A percentile compares a stretch with the other conserved stretches of the same genome.
Conservation (phyloP, 2,888 invertebrate genomes). For the Prionchulus punctatus region DNA sequence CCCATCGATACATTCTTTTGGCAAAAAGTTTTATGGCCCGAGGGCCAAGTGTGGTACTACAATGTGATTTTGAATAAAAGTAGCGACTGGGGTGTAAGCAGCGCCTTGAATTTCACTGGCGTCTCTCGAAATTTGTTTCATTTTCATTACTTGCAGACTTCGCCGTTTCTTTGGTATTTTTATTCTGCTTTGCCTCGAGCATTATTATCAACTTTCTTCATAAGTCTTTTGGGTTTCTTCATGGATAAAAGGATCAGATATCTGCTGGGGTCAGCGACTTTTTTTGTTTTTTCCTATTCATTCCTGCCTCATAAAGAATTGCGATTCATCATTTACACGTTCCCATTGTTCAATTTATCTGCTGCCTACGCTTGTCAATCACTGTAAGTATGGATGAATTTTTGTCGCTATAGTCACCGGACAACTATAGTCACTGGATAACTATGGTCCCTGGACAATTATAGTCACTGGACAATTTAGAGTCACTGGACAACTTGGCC, state of each 20-base stretch:
- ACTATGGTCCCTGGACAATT: no score
- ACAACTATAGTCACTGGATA: no score
- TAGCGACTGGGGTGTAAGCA: conserved; percentile 75
- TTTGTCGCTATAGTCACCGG: no score
- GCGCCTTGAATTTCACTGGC: background rate
- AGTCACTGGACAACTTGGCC: no score
- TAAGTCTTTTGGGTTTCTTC: conserved; percentile 48
- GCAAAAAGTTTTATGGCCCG: conserved; percentile 77
- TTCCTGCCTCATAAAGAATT: conserved; percentile 93
- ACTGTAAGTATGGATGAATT: conserved; percentile 50
- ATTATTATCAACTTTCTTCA: conserved; percentile 57
- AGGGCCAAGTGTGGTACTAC: conserved; percentile 89
- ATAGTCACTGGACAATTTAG: background rate
- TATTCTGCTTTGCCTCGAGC: conserved; percentile 89
- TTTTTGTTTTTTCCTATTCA: conserved; percentile 62
- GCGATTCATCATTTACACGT: conserved; percentile 88
- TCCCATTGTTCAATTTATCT: conserved; percentile 75
- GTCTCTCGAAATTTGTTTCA: background rate
- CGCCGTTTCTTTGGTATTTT: conserved; percentile 93
- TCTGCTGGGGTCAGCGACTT: conserved; percentile 29
- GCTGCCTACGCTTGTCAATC: conserved; percentile 71
- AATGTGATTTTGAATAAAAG: conserved; percentile 86
- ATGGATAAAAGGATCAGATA: conserved; percentile 52
- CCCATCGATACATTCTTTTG: conserved; percentile 80
- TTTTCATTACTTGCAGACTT: conserved; percentile 61